These are phyloP conservation scores for Micropoecilia bifurca DNA, from an alignment of 2,797 vertebrate species.

Conservation along the genomic window DNA sequence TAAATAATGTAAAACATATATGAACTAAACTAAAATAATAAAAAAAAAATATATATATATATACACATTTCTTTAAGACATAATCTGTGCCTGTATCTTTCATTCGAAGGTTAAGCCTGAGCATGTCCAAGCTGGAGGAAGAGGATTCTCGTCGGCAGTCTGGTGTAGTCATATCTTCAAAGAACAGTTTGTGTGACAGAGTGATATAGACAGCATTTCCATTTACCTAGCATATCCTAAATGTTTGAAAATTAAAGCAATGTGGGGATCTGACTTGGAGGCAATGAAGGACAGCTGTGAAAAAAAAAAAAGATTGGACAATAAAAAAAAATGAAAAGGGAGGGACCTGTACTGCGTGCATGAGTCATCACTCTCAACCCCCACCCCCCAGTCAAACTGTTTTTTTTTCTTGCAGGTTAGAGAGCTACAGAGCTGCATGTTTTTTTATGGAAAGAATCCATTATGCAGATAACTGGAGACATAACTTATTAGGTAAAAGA, in stretches of 20 bases:
- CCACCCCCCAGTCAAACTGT: conserved; percentile 69
- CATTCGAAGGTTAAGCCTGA: conserved; percentile 10
- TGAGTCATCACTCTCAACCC: conserved; percentile 82
- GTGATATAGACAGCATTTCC: conserved; percentile 32
- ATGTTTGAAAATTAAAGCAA: conserved; percentile 53
- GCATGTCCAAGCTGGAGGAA: conserved; percentile 17
- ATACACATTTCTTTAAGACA: background rate
- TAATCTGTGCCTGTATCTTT: conserved; percentile 13
- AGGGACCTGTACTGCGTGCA: conserved; percentile 76
- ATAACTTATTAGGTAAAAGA: conserved; percentile 39
- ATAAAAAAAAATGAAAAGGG: conserved; percentile 78
- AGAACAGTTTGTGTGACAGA: conserved; percentile 31
- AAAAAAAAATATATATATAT: no score
- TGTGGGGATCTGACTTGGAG: conserved; percentile 66
- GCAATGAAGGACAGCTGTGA: conserved; percentile 78
- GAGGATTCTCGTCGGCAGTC: conserved; percentile 29
- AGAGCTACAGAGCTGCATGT: conserved; percentile 68
- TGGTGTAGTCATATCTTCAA: conserved; percentile 29
- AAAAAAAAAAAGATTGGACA: conserved; percentile 81
- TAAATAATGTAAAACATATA: background rate
- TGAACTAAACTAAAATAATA: no score
- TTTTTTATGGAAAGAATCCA: conserved; percentile 51
- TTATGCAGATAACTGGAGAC: conserved; percentile 49
- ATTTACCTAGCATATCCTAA: conserved; percentile 28
- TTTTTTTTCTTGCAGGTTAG: conserved; percentile 65